Evolutionary conservation across 2,888 invertebrate species (phyloP).

Genomic region (Druceiella hillmani): DNA sequence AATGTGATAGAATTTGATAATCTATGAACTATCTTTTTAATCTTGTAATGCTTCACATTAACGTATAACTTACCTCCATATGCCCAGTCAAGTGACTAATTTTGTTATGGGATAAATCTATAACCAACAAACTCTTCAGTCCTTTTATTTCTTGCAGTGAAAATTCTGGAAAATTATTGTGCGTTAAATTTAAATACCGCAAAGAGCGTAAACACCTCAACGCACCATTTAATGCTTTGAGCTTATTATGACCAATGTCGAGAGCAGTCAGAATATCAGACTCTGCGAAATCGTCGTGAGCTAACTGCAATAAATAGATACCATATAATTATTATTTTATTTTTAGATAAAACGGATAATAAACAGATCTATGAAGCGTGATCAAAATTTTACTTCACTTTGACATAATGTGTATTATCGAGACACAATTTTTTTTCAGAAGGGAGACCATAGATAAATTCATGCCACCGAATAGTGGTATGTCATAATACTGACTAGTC

Average conservation of each 20-base stretch:
- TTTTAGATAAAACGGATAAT: background rate
- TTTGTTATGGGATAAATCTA: slow-evolving; percentile 73
- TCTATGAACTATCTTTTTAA: too few relatives aligned
- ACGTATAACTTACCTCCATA: slow-evolving; percentile 54
- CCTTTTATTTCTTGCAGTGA: slow-evolving; percentile 76
- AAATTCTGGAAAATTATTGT: slow-evolving; percentile 70
- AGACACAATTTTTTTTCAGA: too few relatives aligned
- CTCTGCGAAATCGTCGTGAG: slow-evolving; percentile 71
- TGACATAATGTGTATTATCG: too few relatives aligned
- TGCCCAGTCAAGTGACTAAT: slow-evolving; percentile 62
- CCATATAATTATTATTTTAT: background rate
- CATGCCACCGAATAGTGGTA: too few relatives aligned
- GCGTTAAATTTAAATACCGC: slow-evolving; percentile 66
- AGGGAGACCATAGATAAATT: too few relatives aligned
- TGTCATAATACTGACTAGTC: too few relatives aligned
- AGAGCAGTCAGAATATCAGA: slow-evolving; percentile 64
- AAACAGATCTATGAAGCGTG: too few relatives aligned
- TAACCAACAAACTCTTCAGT: slow-evolving; percentile 59
- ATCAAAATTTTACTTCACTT: too few relatives aligned
- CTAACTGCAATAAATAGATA: slow-evolving; percentile 45
- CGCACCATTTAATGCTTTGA: slow-evolving; percentile 68
- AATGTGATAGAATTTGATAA: too few relatives aligned
- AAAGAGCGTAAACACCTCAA: slow-evolving; percentile 63
- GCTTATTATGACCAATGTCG: slow-evolving; percentile 66
- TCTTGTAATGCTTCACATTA: too few relatives aligned